Base-by-base conservation (phyloP, 1,140 invertebrate species). In the Odontomachus brunneus region DNA sequence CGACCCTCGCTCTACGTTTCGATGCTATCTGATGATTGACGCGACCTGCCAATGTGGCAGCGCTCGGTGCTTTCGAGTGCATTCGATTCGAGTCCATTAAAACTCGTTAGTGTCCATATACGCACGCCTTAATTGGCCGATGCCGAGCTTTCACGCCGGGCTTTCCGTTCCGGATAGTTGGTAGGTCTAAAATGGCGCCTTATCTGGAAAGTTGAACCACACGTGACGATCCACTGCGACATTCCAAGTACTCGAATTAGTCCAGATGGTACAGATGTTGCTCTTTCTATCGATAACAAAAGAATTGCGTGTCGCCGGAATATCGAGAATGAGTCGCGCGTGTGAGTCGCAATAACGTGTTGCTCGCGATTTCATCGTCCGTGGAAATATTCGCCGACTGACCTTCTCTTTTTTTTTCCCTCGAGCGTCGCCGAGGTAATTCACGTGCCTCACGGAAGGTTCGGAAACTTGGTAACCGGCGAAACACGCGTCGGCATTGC, bases 1-100 rank as follows among this genome's bases (percentile, higher is more conserved):
- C 88, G 74, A 88, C 84, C 87, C 84, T 84, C 84, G 55, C 75
- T 74, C 84, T 76, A 69, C 81, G 72, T 88, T 86, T 89, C 87
- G 81, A 66, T 71, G 86, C 75, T 89, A 88, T 89, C 88, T 86
- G 88, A 89, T 86, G 88, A 89, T 89, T 89, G 88, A 89, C 88
- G 82, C 81, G 88, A 82, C 29, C 88, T 89, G 88, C 87, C 87
- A 89, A 89, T 84, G 88, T 80, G 66, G 57, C 76, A 62, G 57
- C 86, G 55, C 72, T 88, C 73, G 26, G 60, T 80, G 51, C 84
- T 74, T 63, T 66, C 38, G 69, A 86, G 63, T 75, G 75, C 60
- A 82, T 84, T 88, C 84, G 53, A 82, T 88, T 73, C 63, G 84
- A 63, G 76, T 89, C 87, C 84, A 89, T 89, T 89, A 89, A 89